Evolutionary conservation across 2,888 invertebrate species (phyloP), one percentile per base, ranked within the genome.

Genomic region (Dynastes maya): DNA sequence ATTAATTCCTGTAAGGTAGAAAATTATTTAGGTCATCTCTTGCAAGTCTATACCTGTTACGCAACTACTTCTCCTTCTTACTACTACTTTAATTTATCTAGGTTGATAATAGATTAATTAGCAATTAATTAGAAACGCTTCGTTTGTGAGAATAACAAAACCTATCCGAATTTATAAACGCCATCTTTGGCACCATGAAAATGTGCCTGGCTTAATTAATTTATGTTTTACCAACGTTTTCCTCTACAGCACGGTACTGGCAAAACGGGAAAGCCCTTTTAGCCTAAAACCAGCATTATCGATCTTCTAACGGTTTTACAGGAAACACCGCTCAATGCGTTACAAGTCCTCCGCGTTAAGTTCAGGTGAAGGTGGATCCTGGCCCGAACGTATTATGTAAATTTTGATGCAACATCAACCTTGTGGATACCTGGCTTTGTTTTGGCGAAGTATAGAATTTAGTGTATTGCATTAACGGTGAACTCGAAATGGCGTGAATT

Each of bases 261-360:
- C 45, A 40, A 27, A 49, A 45, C 32, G 13, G 49, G 51, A 68
- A 13, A 68, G 51, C 29, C 68, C 49, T 49, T 55, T 55, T 51
- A 49, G 22, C 27, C 5, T 51, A 51, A 68, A 68, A 68, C 68
- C 29, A 11, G 49, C 51, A 68, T 13, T 68, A 68, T 68, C 49
- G 68, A 68, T 68, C 22, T 49, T 5, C 27, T 27, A 45, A 64
- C 9, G 45, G 68, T 51, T 68, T 68, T 68, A n/a, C 51, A 32
- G 68, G 22, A 68, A 68, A 49, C 68, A 49, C 11, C 49, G 49
- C 11, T 49, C 16, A 45, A 22, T 13, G 51, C 8, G 27, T 68
- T 32, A 65, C 65, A 68, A 16, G 8, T 68, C 22, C 68, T 51
- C 49, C 6, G 13, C 68, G 22, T 61, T 11, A 27, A 9, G 0